phyloP scores from a whole-genome alignment of 2,797 vertebrate genomes.

The Lithobates pipiens region DNA sequence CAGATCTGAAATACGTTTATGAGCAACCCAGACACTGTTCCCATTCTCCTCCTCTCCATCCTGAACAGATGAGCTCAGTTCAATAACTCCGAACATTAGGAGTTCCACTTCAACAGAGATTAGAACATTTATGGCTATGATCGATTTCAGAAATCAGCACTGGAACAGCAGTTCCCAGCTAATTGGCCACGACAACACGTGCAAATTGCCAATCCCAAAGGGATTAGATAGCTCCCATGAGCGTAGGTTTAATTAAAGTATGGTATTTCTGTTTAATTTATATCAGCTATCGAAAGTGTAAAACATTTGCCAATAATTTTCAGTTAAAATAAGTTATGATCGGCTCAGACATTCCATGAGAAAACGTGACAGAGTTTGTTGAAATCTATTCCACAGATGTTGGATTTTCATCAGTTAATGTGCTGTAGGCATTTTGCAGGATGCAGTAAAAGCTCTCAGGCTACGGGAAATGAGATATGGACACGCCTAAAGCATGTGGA shows the following conservation, averaged over 20 bases:
- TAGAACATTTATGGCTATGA: background rate
- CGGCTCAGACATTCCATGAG: slow-evolving; percentile 42
- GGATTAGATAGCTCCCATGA: slow-evolving; percentile 24
- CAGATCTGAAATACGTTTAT: slow-evolving; percentile 18
- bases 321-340: slow-evolving; percentile 41
- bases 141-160: background rate
- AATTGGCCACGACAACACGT: slow-evolving; percentile 24
- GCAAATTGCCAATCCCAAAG: slow-evolving; percentile 5
- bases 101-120: too few relatives aligned
- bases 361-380: background rate
- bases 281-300: slow-evolving; percentile 22
- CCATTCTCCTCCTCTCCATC: background rate
- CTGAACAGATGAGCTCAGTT: slow-evolving; percentile 15
- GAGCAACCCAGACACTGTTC: slow-evolving; percentile 13
- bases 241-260: slow-evolving; percentile 32
- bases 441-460: background rate
- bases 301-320: slow-evolving; percentile 36
- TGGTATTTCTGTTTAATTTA: slow-evolving; percentile 7
- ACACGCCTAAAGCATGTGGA: background rate
- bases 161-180: background rate
- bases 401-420: slow-evolving; percentile 30
- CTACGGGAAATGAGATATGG: background rate
- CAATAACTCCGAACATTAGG: slow-evolving; percentile 21
- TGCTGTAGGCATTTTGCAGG: slow-evolving; percentile 19
- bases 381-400: slow-evolving; percentile 52